A percentile compares a stretch with the other conserved stretches of the same genome.
Conservation (phyloP, 2,797 vertebrate genomes). For the Cynopterus sphinx region DNA sequence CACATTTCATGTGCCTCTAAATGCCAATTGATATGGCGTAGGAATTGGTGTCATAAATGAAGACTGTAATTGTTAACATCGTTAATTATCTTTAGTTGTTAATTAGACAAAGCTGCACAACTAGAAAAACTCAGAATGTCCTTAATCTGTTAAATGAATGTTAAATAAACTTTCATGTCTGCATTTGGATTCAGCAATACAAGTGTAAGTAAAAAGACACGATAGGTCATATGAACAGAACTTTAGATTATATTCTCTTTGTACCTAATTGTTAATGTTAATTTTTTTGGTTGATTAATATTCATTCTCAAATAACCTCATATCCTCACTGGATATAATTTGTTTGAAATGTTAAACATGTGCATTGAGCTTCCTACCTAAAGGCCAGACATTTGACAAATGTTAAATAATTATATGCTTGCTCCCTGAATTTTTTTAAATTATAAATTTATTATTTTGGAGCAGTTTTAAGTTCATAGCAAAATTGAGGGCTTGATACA, state of each 20-base stretch:
- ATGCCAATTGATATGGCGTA: constrained; percentile 64
- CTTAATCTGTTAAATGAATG: constrained; percentile 49
- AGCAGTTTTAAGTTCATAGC: not conserved
- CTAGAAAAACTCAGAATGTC: constrained; percentile 48
- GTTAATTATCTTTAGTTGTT: constrained; percentile 77
- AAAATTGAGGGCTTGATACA: not conserved
- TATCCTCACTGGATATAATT: not conserved
- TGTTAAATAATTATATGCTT: not conserved
- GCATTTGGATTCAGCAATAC: constrained; percentile 20
- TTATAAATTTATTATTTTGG: not conserved
- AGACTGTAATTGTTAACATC: constrained; percentile 75
- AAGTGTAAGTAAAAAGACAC: not conserved
- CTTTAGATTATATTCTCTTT: not conserved
- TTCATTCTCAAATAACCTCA: not conserved
- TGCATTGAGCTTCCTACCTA: not conserved
- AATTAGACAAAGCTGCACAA: constrained; percentile 59
- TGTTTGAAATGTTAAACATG: not conserved
- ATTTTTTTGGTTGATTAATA: not conserved
- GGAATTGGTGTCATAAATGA: constrained; percentile 67
- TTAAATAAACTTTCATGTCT: constrained; percentile 48
- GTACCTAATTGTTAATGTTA: not conserved
- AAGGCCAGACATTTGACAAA: not conserved
- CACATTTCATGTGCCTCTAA: constrained; percentile 62
- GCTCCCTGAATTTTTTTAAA: not conserved
- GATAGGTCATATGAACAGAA: not conserved